Base-by-base conservation (phyloP, 2,113 vertebrate species). In the Myotis brandtii region DNA sequence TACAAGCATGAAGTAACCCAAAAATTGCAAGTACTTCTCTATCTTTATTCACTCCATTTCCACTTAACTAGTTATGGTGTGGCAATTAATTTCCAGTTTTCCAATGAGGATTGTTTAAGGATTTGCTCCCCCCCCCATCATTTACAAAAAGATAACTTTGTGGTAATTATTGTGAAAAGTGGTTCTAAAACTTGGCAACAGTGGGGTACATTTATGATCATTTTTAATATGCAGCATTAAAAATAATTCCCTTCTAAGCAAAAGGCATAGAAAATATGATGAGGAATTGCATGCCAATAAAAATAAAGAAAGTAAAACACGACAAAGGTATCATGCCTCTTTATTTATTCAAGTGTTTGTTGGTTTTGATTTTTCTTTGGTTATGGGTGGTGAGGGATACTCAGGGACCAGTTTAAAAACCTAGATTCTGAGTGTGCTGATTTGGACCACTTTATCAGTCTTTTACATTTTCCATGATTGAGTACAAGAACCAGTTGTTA, bases 401-500 rank as follows among this genome's bases (percentile, higher is more conserved):
- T 86, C 83, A 91, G 75, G 89, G 97, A 73, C 48, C 70, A 93
- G 13, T 52, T 79, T 90, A 97, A 98, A 97, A 54, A 59, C 94
- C 80, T 95, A 89, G 93, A 97, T 95, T 98, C 21, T 77, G 69
- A 48, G 37, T 54, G 86, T 81, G 86, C 95, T 90, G 92, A 96
- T 97, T 97, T 97, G 91, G 90, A 86, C 34, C 20, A 84, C 32
- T 96, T 97, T 97, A 77, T 70, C 27, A 97, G 69, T 73, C 40
- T 82, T 95, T 83, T 85, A 94, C 76, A 25, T 95, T 89, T 89
- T 75, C 54, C 23, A 87, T 92, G 16, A 2, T 89, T 95, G 89
- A 95, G n/a, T 93, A 46, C 18, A 59, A 95, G 91, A 97, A 96
- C 17, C 66, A 94, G 82, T 94, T 34, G 17, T 85, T 40, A 50